phyloP scores from a whole-genome alignment of 2,113 vertebrate species.

The Ictalurus furcatus region DNA sequence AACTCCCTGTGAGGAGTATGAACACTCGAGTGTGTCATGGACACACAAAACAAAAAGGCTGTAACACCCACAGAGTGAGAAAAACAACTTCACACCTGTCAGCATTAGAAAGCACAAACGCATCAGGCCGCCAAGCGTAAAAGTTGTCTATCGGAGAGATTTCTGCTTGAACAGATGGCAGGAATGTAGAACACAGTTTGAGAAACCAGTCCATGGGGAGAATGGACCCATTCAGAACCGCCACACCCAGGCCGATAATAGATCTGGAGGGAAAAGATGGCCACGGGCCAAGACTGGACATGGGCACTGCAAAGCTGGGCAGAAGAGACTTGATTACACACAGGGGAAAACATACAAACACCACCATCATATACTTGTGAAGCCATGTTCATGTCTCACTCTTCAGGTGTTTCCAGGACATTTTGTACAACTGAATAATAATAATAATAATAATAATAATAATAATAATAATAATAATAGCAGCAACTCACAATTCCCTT shows the following conservation, averaged over 20 bases:
- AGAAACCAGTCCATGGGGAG: conserved; percentile 50
- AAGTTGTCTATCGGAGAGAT: background rate
- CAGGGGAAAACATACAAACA: conserved; percentile 42
- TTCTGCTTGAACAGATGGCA: background rate
- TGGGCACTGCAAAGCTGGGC: background rate
- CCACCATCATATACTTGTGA: conserved; percentile 24
- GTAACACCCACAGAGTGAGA: background rate
- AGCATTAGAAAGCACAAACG: conserved; percentile 1
- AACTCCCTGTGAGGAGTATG: conserved; percentile 11
- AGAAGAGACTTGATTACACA: conserved; percentile 36
- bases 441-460: too few relatives aligned
- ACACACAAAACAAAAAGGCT: background rate
- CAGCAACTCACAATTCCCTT: too few relatives aligned
- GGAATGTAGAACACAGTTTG: conserved; percentile 26
- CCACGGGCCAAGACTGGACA: background rate
- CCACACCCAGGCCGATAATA: conserved; percentile 61
- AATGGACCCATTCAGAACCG: conserved; percentile 57
- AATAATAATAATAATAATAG: too few relatives aligned
- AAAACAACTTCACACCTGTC: conserved; percentile 2
- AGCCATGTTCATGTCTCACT: background rate
- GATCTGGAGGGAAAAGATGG: conserved; percentile 56
- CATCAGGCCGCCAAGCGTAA: background rate
- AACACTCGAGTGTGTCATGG: background rate
- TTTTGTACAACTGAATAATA: background rate
- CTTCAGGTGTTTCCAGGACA: background rate